A percentile compares a stretch with the other conserved stretches of the same genome.
These are phyloP conservation scores for Temnothorax rugatulus DNA, from an alignment of 2,888 invertebrate genomes.

Conservation along the genomic window DNA sequence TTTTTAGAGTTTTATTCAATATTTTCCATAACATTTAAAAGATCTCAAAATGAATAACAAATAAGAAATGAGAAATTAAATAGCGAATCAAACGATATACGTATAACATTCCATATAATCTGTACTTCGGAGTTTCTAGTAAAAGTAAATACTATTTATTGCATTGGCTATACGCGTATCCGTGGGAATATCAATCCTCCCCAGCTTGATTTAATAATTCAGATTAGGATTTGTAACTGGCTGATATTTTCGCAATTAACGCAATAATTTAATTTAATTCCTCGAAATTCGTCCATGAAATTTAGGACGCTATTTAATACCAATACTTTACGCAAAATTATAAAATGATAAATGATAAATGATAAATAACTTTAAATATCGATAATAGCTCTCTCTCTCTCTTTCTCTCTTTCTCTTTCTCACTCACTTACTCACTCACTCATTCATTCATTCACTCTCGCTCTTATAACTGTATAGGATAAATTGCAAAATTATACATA, in stretches of 20 bases:
- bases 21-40: background rate
- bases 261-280: conserved; percentile 31
- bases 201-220: conserved; percentile 27
- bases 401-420: background rate
- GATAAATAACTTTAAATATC: background rate
- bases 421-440: background rate
- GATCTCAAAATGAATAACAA: background rate
- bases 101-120: background rate
- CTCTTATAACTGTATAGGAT: background rate
- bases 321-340: background rate
- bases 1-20: background rate
- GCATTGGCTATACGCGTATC: conserved; percentile 4
- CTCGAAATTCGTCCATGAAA: background rate
- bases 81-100: background rate
- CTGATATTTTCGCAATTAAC: conserved; percentile 26
- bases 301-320: background rate
- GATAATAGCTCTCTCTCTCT: background rate
- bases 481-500: conserved; percentile 1
- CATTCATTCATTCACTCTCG: background rate
- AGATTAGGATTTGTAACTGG: background rate
- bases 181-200: background rate
- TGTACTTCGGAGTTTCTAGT: background rate
- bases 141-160: conserved; percentile 22
- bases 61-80: conserved; percentile 13
- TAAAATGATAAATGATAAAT: background rate